Evolutionary conservation across 2,113 vertebrate genomes (phyloP).

Genomic region (Hippocampus abdominalis): DNA sequence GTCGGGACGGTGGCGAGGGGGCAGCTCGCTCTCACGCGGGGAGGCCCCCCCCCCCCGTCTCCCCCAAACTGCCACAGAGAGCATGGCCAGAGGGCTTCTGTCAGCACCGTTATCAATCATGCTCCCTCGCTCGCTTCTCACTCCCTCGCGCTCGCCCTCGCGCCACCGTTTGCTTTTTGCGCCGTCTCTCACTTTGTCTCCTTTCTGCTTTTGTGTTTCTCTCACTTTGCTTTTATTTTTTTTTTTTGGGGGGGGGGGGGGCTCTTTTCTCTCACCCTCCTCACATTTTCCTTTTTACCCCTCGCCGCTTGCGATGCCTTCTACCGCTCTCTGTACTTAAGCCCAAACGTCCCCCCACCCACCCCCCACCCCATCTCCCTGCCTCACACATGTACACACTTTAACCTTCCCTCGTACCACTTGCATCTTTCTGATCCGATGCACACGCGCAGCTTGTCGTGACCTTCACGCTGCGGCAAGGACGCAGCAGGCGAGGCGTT

Average conservation of each 20-base stretch:
- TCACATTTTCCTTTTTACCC: slow-evolving; percentile 29
- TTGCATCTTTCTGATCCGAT: slow-evolving; percentile 8
- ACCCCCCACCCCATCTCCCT: background rate
- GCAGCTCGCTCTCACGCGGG: slow-evolving; percentile 70
- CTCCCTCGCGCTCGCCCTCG: slow-evolving; percentile 46
- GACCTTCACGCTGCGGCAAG: slow-evolving; percentile 8
- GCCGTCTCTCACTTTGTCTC: slow-evolving; percentile 59
- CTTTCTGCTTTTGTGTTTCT: slow-evolving; percentile 53
- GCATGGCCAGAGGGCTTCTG: slow-evolving; percentile 75
- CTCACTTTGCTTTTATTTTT: slow-evolving; percentile 39
- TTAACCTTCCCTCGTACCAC: slow-evolving; percentile 51
- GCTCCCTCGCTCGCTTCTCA: slow-evolving; percentile 59
- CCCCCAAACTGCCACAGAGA: slow-evolving; percentile 76
- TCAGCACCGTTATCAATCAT: slow-evolving; percentile 77
- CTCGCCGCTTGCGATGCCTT: slow-evolving; percentile 29
- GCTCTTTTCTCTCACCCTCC: slow-evolving; percentile 29
- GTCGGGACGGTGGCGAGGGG: slow-evolving; percentile 72
- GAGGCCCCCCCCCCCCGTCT: slow-evolving; percentile 63
- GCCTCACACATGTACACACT: slow-evolving; percentile 31
- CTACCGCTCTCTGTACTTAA: background rate
- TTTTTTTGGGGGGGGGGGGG: slow-evolving; percentile 29
- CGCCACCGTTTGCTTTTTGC: slow-evolving; percentile 54
- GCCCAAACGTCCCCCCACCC: background rate
- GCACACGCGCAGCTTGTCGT: slow-evolving; percentile 4
- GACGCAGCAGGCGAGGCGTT: slow-evolving; percentile 3